A percentile compares a stretch with the other conserved stretches of the same genome.
phyloP scores from a whole-genome alignment of 2,888 invertebrate genomes.

The Acholoe squamosa region DNA sequence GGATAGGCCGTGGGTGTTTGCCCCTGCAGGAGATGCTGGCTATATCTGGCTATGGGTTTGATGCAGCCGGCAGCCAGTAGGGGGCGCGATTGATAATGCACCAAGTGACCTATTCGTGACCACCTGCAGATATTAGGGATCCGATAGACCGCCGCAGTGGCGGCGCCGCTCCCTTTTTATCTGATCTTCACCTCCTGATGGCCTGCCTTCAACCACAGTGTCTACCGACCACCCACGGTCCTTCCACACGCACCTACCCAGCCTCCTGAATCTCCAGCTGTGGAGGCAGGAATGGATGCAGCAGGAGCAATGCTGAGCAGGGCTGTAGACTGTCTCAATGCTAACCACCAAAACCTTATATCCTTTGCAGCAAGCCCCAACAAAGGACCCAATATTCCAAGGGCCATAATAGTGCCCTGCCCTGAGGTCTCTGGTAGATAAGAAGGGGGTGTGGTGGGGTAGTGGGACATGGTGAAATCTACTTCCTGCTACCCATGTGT shows the following conservation, averaged over 20 bases:
- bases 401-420: no score
- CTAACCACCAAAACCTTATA: not conserved
- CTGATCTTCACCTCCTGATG: constrained; percentile 5
- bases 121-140: constrained; percentile 54
- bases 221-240: not conserved
- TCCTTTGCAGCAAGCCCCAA: no score
- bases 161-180: not conserved
- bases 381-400: no score
- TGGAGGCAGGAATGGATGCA: not conserved
- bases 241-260: not conserved
- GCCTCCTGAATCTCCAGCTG: not conserved
- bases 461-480: no score
- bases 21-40: not conserved
- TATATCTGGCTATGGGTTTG: not conserved
- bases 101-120: constrained; percentile 55
- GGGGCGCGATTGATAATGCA: constrained; percentile 58
- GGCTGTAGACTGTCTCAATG: not conserved
- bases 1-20: constrained; percentile 9
- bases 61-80: not conserved
- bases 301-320: not conserved
- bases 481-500: no score
- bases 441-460: no score
- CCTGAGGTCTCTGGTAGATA: no score
- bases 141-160: constrained; percentile 6
- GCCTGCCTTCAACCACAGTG: not conserved